Percentiles rank a stretch among this genome's conserved stretches.
Evolutionary conservation across 1,140 invertebrate species (phyloP).

Genomic region (Dendrolimus kikuchii): DNA sequence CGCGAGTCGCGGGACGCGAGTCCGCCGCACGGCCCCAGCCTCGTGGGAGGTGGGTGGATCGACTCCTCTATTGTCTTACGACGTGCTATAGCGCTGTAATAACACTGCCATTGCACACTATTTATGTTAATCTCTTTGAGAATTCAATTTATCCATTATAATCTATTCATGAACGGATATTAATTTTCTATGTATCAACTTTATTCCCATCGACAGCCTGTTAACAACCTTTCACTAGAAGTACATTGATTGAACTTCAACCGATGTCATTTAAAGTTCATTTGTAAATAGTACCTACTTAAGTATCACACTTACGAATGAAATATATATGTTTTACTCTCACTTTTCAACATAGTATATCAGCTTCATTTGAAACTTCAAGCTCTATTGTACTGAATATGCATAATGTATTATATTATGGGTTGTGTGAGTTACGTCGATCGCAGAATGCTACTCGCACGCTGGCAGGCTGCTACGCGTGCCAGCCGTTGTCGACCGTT

Average conservation of each 20-base stretch:
- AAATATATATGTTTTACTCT: too few species aligned
- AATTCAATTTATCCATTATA: conserved; percentile 59
- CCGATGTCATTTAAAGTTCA: too few species aligned
- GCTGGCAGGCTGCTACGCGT: conserved; percentile 32
- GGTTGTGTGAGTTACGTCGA: conserved; percentile 35
- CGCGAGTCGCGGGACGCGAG: conserved; percentile 29
- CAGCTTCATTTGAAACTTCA: too few species aligned
- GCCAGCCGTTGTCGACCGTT: conserved; percentile 39
- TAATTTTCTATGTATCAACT: conserved; percentile 26
- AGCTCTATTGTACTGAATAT: too few species aligned
- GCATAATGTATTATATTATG: too few species aligned
- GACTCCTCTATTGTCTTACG: conserved; percentile 54
- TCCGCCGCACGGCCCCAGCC: conserved; percentile 20
- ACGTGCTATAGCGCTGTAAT: conserved; percentile 58
- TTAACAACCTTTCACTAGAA: conserved; percentile 15
- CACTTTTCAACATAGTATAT: too few species aligned
- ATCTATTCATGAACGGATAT: conserved; percentile 45
- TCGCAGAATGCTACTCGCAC: conserved; percentile 25
- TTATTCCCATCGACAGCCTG: conserved; percentile 30
- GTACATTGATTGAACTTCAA: too few species aligned
- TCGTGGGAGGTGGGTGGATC: conserved; percentile 60
- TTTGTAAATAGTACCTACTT: too few species aligned
- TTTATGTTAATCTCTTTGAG: conserved; percentile 62
- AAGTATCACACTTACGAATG: too few species aligned
- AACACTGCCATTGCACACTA: conserved; percentile 53